phyloP scores from a whole-genome alignment of 2,888 invertebrate species.

The Eupeodes luniger region DNA sequence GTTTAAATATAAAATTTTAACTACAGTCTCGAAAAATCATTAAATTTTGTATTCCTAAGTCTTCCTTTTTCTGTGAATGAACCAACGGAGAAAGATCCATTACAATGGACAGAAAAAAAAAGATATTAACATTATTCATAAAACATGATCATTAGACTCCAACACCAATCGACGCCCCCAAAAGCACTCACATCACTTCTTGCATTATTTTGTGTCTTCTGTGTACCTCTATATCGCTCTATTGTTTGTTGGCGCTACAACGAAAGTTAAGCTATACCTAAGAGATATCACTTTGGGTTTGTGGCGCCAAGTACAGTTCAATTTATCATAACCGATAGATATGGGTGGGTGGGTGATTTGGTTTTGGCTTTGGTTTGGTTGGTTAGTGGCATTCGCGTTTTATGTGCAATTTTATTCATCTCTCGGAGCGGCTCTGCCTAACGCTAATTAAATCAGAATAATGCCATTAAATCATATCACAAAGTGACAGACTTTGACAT shows the following conservation, averaged over 20 bases:
- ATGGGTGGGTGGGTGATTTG: constrained; percentile 62
- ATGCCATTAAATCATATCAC: constrained; percentile 75
- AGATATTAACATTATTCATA: constrained; percentile 50
- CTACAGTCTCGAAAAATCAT: background rate
- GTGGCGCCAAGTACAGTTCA: constrained; percentile 73
- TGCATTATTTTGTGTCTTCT: constrained; percentile 43
- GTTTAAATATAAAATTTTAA: constrained; percentile 27
- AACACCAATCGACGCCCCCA: constrained; percentile 68
- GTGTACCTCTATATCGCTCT: background rate
- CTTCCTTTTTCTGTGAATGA: constrained; percentile 12
- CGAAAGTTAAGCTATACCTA: background rate
- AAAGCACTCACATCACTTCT: constrained; percentile 68
- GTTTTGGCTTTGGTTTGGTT: background rate
- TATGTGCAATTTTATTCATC: constrained; percentile 59
- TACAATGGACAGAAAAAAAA: constrained; percentile 29
- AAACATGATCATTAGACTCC: constrained; percentile 70
- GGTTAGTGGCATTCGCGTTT: constrained; percentile 5
- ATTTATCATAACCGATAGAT: constrained; percentile 70
- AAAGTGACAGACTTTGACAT: constrained; percentile 74
- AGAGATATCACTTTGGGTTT: constrained; percentile 38
- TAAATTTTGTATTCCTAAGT: constrained; percentile 4
- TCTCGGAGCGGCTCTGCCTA: constrained; percentile 59
- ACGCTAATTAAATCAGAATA: constrained; percentile 75
- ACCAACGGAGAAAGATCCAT: constrained; percentile 19
- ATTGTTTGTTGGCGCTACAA: constrained; percentile 17